A percentile compares a stretch with the other conserved stretches of the same genome.
Conservation (phyloP, 2,888 invertebrate species). For the Watsonalla binaria region DNA sequence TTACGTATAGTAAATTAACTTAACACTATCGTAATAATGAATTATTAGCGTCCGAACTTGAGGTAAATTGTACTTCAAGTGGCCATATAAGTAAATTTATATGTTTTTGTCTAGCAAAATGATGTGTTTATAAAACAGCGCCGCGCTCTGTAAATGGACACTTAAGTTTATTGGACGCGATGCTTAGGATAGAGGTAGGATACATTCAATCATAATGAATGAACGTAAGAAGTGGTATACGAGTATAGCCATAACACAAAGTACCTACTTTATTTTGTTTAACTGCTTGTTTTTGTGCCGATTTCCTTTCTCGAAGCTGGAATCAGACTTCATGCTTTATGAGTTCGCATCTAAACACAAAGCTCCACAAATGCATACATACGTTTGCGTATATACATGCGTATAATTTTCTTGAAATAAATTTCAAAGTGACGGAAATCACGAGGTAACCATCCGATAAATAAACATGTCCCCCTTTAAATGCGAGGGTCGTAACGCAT, state of each 20-base stretch:
- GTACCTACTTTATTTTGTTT: too few species aligned
- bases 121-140: constrained; percentile 50
- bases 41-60: constrained; percentile 41
- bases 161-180: constrained; percentile 27
- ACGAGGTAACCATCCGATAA: constrained; percentile 62
- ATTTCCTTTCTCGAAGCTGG: too few species aligned
- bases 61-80: constrained; percentile 50
- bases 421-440: constrained; percentile 44
- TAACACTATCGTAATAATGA: constrained; percentile 44
- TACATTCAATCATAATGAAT: neutral
- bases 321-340: too few species aligned
- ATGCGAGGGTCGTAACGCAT: constrained; percentile 33
- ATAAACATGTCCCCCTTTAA: constrained; percentile 56
- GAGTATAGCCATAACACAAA: too few species aligned
- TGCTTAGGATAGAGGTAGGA: constrained; percentile 17
- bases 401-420: constrained; percentile 1
- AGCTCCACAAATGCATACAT: too few species aligned
- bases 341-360: too few species aligned
- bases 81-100: constrained; percentile 57
- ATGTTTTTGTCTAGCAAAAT: constrained; percentile 55
- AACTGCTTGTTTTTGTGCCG: too few species aligned
- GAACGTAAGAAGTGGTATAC: too few species aligned
- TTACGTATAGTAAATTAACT: neutral
- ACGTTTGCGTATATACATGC: too few species aligned
- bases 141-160: constrained; percentile 37